Evolutionary conservation across 92 coral and sea anemone species (phyloP), one percentile per base, ranked within the genome.

Genomic region (Plumapathes pennacea): DNA sequence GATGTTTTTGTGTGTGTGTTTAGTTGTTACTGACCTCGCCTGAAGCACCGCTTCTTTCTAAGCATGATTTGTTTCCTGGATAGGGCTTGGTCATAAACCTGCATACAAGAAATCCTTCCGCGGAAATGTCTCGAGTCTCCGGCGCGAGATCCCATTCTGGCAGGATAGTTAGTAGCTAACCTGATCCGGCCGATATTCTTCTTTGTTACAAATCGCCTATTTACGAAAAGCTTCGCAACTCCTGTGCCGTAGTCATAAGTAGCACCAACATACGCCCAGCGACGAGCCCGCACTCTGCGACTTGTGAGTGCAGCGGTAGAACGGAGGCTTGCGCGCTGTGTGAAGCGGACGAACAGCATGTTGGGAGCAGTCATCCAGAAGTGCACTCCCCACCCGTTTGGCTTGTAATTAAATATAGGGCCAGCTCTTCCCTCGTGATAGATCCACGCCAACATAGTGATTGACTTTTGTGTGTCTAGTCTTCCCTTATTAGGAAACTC

Each of bases 361-460:
- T 47, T 82, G 0, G 60, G 80, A 0, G 69, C 33, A 4, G 48
- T 50, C 84, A 76, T 63, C 89, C 89, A 76, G 52, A 82, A 57
- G 60, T 69, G 87, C 21, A 85, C 94, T 19, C 88, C 94, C 81
- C 94, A 75, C 8, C 84, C 88, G 10, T 56, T 58, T 5, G 69
- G 79, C 63, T 54, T 74, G 48, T 85, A 85, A 62, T 56, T 75
- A 37, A 85, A 70, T 54, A 85, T 85, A 39, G 87, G 88, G 5
- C 94, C 94, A 3, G 76, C 55, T 25, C 81, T 53, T 6, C 94
- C 94, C 29, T 46, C 38, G 68, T 75, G 72, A 34, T 74, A 73
- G 43, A 85, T 75, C 94, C 94, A 85, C 3, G 72, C 94, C 18
- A 81, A 50, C 32, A 85, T 54, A 10, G 94, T 80, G 50, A 85